Percentiles rank a stretch among this genome's conserved stretches.
These are phyloP conservation scores for Gnathonemus echidnorhynchus DNA, from an alignment of 2,113 vertebrate species.

Conservation along the genomic window DNA sequence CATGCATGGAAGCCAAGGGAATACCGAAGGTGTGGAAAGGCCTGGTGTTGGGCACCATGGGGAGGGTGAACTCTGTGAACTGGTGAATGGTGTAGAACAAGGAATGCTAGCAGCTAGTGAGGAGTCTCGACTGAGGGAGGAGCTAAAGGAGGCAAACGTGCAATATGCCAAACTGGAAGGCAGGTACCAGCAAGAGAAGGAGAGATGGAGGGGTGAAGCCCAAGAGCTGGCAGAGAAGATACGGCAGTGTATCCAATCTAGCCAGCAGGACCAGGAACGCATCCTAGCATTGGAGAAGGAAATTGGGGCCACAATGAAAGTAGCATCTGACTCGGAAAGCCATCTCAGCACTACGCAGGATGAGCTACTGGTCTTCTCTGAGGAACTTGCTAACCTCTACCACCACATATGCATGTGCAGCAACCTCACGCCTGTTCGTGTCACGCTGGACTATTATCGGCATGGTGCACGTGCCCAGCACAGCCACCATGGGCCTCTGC, in stretches of 20 bases:
- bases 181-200: conserved; percentile 61
- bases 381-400: conserved; percentile 74
- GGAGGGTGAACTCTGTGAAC: background rate
- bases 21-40: conserved; percentile 25
- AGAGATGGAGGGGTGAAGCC: conserved; percentile 59
- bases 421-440: conserved; percentile 61
- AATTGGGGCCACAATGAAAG: background rate
- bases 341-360: conserved; percentile 69
- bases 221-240: conserved; percentile 67
- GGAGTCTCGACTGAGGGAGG: conserved; percentile 59
- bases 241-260: conserved; percentile 38
- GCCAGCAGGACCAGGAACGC: conserved; percentile 9
- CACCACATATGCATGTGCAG: conserved; percentile 74
- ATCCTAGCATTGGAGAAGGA: conserved; percentile 1
- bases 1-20: background rate
- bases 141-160: conserved; percentile 57
- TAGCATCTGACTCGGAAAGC: conserved; percentile 17
- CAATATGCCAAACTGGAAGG: conserved; percentile 58
- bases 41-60: background rate
- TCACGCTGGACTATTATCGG: conserved; percentile 7
- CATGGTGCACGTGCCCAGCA: conserved; percentile 1
- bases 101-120: conserved; percentile 53
- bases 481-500: conserved; percentile 22
- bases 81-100: conserved; percentile 45
- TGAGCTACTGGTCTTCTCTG: conserved; percentile 70